These are phyloP conservation scores for Phoxinus dragarum DNA, from an alignment of 2,797 vertebrate species.

Conservation along the genomic window DNA sequence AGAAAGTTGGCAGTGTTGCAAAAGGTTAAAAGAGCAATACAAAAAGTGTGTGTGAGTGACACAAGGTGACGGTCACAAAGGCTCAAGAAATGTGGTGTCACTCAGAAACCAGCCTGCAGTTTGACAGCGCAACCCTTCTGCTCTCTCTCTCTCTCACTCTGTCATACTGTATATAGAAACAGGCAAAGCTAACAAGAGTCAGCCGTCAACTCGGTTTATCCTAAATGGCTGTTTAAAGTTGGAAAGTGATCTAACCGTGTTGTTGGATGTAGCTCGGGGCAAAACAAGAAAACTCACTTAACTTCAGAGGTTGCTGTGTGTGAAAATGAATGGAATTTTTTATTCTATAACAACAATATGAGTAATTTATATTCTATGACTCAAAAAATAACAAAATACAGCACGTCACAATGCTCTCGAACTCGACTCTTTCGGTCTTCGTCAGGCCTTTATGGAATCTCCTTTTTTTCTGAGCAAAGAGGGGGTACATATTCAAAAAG, in stretches of 20 bases:
- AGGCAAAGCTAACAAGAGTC: constrained; percentile 32
- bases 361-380: neutral
- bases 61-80: constrained; percentile 39
- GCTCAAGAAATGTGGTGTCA: constrained; percentile 38
- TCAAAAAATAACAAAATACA: constrained; percentile 7
- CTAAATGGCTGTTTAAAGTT: constrained; percentile 49
- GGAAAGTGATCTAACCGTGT: constrained; percentile 14
- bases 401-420: neutral
- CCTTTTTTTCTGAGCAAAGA: neutral
- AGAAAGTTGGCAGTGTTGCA: constrained; percentile 40
- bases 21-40: constrained; percentile 47
- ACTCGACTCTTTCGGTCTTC: neutral
- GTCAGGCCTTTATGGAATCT: neutral
- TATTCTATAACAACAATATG: neutral
- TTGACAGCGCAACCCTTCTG: constrained; percentile 46
- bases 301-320: neutral
- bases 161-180: constrained; percentile 12
- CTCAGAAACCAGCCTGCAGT: constrained; percentile 35
- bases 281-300: constrained; percentile 25
- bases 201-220: constrained; percentile 52
- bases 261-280: constrained; percentile 27
- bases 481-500: neutral
- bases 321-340: neutral
- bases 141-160: constrained; percentile 31
- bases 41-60: constrained; percentile 37